Conservation (phyloP, 2,888 invertebrate genomes). For the Spisula subtruncata region DNA sequence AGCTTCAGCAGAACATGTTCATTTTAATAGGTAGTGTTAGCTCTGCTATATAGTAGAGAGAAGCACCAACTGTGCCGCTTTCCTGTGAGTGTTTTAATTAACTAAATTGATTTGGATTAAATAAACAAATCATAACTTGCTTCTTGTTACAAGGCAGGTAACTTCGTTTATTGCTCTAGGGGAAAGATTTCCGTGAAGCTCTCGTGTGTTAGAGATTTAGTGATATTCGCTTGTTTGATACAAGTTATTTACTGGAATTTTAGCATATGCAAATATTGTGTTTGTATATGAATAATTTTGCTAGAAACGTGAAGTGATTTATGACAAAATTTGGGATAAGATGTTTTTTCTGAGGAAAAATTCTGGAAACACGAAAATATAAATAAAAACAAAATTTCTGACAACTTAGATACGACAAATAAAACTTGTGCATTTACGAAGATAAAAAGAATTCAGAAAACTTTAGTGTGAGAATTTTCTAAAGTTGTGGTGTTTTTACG, state of each 20-base stretch:
- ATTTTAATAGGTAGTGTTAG: constrained; percentile 43
- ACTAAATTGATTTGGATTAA: constrained; percentile 67
- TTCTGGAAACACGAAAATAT: neutral
- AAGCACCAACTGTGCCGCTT: constrained; percentile 19
- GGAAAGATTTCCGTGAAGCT: constrained; percentile 15
- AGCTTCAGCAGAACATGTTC: constrained; percentile 41
- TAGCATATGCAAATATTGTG: constrained; percentile 22
- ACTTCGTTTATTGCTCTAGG: constrained; percentile 6
- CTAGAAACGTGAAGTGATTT: neutral
- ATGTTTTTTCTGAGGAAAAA: neutral
- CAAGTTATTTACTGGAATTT: constrained; percentile 40
- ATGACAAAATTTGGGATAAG: neutral
- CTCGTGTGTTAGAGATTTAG: constrained; percentile 22
- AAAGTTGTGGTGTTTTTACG: neutral
- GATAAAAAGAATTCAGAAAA: constrained; percentile 6
- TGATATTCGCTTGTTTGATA: constrained; percentile 7
- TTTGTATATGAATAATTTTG: constrained; percentile 37
- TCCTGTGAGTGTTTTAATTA: constrained; percentile 65
- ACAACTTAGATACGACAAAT: neutral
- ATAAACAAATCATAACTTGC: constrained; percentile 67
- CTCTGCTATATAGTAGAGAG: constrained; percentile 4
- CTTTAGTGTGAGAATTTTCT: neutral
- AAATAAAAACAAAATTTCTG: neutral
- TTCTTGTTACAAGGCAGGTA: constrained; percentile 42
- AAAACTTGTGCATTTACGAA: neutral